Evolutionary conservation across 35 echinoderm and acorn worm genomes (phyloP).

Genomic region (Chiridota heheva): DNA sequence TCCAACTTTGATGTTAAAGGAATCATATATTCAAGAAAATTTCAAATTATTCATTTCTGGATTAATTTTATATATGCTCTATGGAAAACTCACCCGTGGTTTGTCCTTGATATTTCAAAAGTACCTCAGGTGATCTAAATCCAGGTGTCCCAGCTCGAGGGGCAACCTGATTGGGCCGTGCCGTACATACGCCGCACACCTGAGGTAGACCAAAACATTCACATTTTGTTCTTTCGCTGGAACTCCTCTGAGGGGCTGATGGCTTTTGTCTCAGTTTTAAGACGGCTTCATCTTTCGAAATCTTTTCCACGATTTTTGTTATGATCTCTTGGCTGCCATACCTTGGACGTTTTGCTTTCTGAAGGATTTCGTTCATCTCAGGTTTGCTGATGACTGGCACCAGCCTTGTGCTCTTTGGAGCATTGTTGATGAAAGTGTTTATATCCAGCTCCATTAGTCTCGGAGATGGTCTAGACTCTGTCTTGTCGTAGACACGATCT

Average conservation of each 20-base stretch:
- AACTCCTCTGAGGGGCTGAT: background rate
- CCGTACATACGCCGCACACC: conserved; percentile 73
- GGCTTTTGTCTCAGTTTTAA: background rate
- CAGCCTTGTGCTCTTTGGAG: too few relatives aligned
- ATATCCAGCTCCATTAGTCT: conserved; percentile 52
- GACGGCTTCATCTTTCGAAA: background rate
- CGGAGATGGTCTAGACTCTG: conserved; percentile 2
- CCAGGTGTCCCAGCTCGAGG: conserved; percentile 94
- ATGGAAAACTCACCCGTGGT: conserved; percentile 94
- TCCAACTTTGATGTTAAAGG: too few relatives aligned
- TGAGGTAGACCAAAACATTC: conserved; percentile 71
- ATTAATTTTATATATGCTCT: too few relatives aligned
- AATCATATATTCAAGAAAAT: too few relatives aligned
- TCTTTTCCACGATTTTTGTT: too few relatives aligned
- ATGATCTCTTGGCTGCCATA: too few relatives aligned
- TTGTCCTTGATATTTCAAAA: conserved; percentile 81
- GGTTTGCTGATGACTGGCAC: too few relatives aligned
- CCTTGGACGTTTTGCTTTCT: too few relatives aligned
- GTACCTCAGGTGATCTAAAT: conserved; percentile 91
- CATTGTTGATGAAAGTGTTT: conserved; percentile 67
- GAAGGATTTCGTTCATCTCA: too few relatives aligned
- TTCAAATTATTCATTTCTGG: too few relatives aligned
- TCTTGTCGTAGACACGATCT: too few relatives aligned
- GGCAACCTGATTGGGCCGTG: conserved; percentile 60
- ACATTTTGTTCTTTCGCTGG: conserved; percentile 30